Base-by-base conservation (phyloP, 2,888 invertebrate species). In the Folsomia candida region DNA sequence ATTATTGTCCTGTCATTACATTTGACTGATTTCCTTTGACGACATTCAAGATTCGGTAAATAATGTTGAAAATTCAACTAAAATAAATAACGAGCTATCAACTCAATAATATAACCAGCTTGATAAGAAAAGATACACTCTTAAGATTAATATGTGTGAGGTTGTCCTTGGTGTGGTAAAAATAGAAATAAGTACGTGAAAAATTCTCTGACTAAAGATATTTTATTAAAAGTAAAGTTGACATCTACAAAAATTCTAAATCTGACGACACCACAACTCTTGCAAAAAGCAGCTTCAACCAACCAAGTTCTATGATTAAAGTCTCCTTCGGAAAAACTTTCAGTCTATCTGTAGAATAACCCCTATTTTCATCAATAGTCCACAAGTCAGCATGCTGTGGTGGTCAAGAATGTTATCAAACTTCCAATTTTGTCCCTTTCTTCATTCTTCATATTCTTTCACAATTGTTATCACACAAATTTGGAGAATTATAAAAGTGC, bases 351-450 rank as follows among this genome's bases (percentile, higher is more conserved):
- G n/a, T n/a, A n/a, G n/a, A n/a, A n/a, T n/a, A n/a, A n/a, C n/a
- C n/a, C n/a, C n/a, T n/a, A n/a, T n/a, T n/a, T n/a, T n/a, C 24
- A 59, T 59, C 59, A 59, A 59, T 59, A 27, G 54, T 54, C 54
- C n/a, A 22, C 54, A 6, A 20, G 57, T 18, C 62, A 62, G 4
- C 29, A n/a, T 28, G 27, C 28, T 62, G 25, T n/a, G 37, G 37
- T 14, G 14, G 6, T 37, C 6, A 37, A 9, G 37, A 14, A 37
- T 37, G 37, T 9, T 9, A 37, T 37, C n/a, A n/a, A 60, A 67
- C 67, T 67, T 67, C 60, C 67, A 67, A 51, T 67, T 67, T 67
- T 67, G 67, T 67, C 67, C 67, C 47, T 37, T 60, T 67, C 59
- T 18, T 26, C 22, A 26, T 25, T 9, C 37, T 14, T 37, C 14